Evolutionary conservation across 2,113 vertebrate genomes (phyloP).

Genomic region (Pristiophorus japonicus): DNA sequence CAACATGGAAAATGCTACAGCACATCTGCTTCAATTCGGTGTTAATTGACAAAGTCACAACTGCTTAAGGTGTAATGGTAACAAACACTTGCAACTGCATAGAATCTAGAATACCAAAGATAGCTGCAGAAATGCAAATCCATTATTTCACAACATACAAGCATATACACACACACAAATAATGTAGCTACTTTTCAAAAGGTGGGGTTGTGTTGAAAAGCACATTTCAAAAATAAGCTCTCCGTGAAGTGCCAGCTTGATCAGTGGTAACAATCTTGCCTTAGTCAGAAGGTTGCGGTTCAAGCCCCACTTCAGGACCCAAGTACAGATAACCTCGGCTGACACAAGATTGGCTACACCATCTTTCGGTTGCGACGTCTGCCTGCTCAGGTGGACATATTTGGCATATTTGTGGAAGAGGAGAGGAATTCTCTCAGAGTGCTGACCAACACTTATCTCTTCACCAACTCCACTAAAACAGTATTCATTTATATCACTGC

Average conservation of each 20-base stretch:
- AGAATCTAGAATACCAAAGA: neutral
- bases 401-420: neutral
- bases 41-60: conserved; percentile 26
- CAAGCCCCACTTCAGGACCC: neutral
- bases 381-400: neutral
- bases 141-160: neutral
- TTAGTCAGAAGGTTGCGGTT: neutral
- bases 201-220: neutral
- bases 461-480: neutral
- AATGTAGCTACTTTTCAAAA: neutral
- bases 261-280: neutral
- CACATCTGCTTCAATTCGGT: conserved; percentile 1
- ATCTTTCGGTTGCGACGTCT: neutral
- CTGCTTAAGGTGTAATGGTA: neutral
- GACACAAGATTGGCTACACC: neutral
- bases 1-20: neutral
- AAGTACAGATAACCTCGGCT: neutral
- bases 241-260: neutral
- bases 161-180: neutral
- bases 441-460: neutral
- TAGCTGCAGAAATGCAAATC: neutral
- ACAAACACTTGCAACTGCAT: neutral
- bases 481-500: neutral
- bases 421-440: neutral
- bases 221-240: neutral